Base-by-base conservation (phyloP, 2,888 invertebrate genomes). In the Eudemis profundana region DNA sequence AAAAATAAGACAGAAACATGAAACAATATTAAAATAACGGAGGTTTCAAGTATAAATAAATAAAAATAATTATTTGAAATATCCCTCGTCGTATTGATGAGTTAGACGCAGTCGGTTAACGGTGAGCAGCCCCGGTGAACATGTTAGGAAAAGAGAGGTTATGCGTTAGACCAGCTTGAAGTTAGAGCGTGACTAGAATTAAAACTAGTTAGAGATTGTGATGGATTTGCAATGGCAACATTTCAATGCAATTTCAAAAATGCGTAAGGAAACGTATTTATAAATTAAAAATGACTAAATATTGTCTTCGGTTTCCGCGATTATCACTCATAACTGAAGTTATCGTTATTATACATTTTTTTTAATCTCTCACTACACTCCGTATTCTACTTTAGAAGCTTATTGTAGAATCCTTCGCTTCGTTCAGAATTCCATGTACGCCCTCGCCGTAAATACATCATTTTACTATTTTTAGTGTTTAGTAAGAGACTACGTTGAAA, bases 131-230 rank as follows among this genome's bases (percentile, higher is more conserved):
- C 51, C 50, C 59, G 51, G 36, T 64, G 60, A 60, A 66, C 66
- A 66, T 66, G 64, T 47, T 54, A 66, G 38, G 33, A 57, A 65
- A 36, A 59, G 65, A 60, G 46, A 66, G 46, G 47, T 66, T 54
- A 60, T 59, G 61, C 61, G 49, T 68, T 51, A 49, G 51, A 57
- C 0, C 21, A 63, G 57, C 19, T 50, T 44, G 23, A 15, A 49
- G 14, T 57, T 33, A 14, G n/a, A 51, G 15, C 23, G n/a, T 17
- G 15, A 50, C 38, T 44, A n/a, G 21, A 15, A 17, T 29, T 49
- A 3, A 27, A 23, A 47, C 23, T n/a, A 8, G 27, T 15, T 10
- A 47, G 23, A 8, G 8, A 21, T 33, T 33, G 33, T 33, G 33
- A 33, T 49, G 14, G 15, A 49, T 49, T 8, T 15, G 21, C 0